Evolutionary conservation across 1,140 invertebrate species (phyloP).

Genomic region (Brachystomella parvula): DNA sequence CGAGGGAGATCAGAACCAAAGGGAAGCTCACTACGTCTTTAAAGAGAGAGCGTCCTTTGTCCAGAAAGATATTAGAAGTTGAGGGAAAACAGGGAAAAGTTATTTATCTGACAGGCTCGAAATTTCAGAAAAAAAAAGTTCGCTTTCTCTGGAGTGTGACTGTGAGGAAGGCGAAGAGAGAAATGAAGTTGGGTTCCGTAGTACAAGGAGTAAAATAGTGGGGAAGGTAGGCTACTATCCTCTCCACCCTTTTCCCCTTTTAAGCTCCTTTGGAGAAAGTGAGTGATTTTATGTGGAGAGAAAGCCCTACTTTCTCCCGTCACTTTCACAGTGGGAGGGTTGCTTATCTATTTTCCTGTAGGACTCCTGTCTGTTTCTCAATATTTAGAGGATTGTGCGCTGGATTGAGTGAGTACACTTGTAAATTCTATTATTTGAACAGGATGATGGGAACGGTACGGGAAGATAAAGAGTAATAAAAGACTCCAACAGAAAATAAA

Average conservation of each 20-base stretch:
- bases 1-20: neutral
- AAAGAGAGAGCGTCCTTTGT: neutral
- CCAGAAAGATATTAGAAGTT: neutral
- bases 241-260: neutral
- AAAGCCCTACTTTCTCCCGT: neutral
- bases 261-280: no score
- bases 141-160: neutral
- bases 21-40: neutral
- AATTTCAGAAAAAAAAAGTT: neutral
- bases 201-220: conserved; percentile 3
- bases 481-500: no score
- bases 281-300: neutral
- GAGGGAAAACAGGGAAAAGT: neutral
- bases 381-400: neutral
- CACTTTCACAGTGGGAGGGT: neutral
- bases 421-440: no score
- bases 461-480: no score
- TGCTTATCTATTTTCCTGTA: neutral
- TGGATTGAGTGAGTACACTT: no score
- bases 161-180: neutral
- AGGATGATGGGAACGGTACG: no score
- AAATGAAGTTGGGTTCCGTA: neutral
- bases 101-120: neutral
- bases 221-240: neutral
- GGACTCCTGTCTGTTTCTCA: neutral